These are phyloP conservation scores for Chloropsis hardwickii DNA, from an alignment of 2,113 vertebrate species.

Conservation along the genomic window DNA sequence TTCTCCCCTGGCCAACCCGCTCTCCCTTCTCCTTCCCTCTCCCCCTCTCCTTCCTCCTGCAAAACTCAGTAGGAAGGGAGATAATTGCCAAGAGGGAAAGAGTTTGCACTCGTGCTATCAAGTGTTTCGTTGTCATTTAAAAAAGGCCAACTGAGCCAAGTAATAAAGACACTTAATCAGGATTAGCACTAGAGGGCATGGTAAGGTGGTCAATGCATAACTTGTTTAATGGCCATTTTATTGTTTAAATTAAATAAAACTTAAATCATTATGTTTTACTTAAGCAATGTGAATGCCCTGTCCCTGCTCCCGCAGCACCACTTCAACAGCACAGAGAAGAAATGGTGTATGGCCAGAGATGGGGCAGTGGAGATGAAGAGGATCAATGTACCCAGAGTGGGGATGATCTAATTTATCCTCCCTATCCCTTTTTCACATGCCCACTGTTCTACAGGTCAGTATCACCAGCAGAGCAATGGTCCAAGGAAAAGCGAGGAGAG, in stretches of 20 bases:
- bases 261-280: constrained; percentile 47
- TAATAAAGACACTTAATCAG: constrained; percentile 64
- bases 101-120: neutral
- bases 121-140: constrained; percentile 47
- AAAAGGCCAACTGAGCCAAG: constrained; percentile 59
- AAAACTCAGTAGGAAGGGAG: constrained; percentile 41
- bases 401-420: neutral
- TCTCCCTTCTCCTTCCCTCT: constrained; percentile 6
- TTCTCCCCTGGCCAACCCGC: neutral
- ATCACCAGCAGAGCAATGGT: neutral
- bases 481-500: neutral
- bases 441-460: neutral
- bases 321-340: neutral
- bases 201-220: constrained; percentile 56
- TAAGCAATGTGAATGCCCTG: neutral
- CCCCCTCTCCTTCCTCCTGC: constrained; percentile 44
- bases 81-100: constrained; percentile 50
- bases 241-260: constrained; percentile 66
- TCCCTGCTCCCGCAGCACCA: neutral
- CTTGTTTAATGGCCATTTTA: constrained; percentile 58
- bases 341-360: neutral
- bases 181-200: constrained; percentile 48
- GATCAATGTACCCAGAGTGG: rapidly evolving
- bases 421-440: rapidly evolving
- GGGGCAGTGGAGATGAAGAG: neutral